Evolutionary conservation across 1,140 invertebrate species (phyloP).

Genomic region (Pentalonia nigronervosa): DNA sequence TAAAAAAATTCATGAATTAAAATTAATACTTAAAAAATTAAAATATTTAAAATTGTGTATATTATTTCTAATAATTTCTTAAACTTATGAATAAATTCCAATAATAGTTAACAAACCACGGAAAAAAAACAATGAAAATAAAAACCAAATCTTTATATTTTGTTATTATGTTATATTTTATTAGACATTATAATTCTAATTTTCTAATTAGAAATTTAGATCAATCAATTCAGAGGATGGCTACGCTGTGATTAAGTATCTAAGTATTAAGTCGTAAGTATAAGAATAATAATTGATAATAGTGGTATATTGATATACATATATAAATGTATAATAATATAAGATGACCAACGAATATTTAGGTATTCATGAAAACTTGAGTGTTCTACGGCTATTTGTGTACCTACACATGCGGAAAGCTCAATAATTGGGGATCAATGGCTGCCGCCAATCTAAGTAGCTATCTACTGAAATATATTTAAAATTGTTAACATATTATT

Average conservation of each 20-base stretch:
- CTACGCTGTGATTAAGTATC: too few species aligned
- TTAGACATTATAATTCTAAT: too few species aligned
- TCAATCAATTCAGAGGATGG: too few species aligned
- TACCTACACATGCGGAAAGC: neutral
- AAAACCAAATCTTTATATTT: too few species aligned
- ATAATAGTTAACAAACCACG: neutral
- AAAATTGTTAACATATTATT: neutral
- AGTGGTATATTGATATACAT: too few species aligned
- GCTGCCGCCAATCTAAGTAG: neutral
- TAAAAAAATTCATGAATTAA: neutral
- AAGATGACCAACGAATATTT: neutral
- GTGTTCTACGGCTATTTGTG: neutral
- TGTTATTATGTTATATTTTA: too few species aligned
- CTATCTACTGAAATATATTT: neutral
- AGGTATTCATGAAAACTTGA: neutral
- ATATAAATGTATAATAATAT: too few species aligned
- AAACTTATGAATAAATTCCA: neutral
- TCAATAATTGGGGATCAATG: too few species aligned
- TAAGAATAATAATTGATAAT: too few species aligned
- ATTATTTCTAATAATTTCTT: neutral
- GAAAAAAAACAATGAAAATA: too few species aligned
- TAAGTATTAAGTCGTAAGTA: too few species aligned
- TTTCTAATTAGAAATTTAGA: too few species aligned
- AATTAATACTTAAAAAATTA: neutral
- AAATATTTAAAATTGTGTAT: neutral